phyloP scores from a whole-genome alignment of 2,888 invertebrate genomes.

The Aphelenchoides bicaudatus region DNA sequence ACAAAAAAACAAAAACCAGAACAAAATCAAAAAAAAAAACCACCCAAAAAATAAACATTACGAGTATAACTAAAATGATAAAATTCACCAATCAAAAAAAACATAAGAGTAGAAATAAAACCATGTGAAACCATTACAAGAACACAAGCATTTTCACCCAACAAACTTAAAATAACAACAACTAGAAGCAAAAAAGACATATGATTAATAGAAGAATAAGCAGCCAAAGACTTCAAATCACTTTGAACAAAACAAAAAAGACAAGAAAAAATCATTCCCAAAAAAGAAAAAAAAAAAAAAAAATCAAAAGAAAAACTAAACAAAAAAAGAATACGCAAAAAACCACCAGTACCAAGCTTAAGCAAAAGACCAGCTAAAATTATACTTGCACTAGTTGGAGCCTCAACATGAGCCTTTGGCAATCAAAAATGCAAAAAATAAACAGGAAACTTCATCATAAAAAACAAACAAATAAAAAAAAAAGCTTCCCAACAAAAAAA shows the following conservation, averaged over 20 bases:
- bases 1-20: slow-evolving; percentile 18
- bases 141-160: slow-evolving; percentile 9
- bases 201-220: slow-evolving; percentile 37
- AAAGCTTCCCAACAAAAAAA: not conserved
- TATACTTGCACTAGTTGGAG: slow-evolving; percentile 49
- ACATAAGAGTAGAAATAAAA: slow-evolving; percentile 27
- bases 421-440: slow-evolving; percentile 68
- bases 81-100: slow-evolving; percentile 27
- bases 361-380: slow-evolving; percentile 43
- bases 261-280: slow-evolving; percentile 14
- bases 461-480: slow-evolving; percentile 65
- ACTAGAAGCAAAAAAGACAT: slow-evolving; percentile 23
- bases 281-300: slow-evolving; percentile 22
- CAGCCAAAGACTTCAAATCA: slow-evolving; percentile 39
- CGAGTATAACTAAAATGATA: slow-evolving; percentile 22
- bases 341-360: slow-evolving; percentile 46
- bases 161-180: slow-evolving; percentile 12
- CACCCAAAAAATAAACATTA: slow-evolving; percentile 17
- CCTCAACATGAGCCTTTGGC: slow-evolving; percentile 50
- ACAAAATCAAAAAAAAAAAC: slow-evolving; percentile 19
- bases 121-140: slow-evolving; percentile 23
- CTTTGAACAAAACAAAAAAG: slow-evolving; percentile 31
- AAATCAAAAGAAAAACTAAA: slow-evolving; percentile 33
- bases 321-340: slow-evolving; percentile 43
- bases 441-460: slow-evolving; percentile 67